A percentile compares a stretch with the other conserved stretches of the same genome.
phyloP scores from a whole-genome alignment of 2,797 vertebrate species.

The Chromis chromis region DNA sequence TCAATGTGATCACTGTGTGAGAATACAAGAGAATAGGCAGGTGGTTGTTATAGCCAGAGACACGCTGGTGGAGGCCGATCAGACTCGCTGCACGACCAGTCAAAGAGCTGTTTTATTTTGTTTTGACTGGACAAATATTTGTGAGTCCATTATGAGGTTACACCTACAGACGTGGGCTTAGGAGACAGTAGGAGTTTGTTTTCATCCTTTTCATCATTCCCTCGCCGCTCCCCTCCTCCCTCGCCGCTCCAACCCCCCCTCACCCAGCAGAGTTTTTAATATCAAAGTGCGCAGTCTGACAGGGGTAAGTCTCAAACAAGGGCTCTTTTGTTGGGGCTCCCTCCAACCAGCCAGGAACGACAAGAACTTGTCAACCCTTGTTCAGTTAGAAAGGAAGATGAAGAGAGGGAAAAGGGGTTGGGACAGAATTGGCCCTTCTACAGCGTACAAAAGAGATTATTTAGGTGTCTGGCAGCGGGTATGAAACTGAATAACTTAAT shows the following conservation, averaged over 20 bases:
- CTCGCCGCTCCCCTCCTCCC: constrained; percentile 32
- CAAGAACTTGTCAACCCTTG: constrained; percentile 78
- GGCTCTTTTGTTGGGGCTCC: constrained; percentile 78
- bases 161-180: constrained; percentile 83
- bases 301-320: constrained; percentile 74
- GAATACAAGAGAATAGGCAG: constrained; percentile 69
- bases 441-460: constrained; percentile 75
- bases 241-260: constrained; percentile 4
- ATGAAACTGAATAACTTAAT: constrained; percentile 88
- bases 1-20: constrained; percentile 75
- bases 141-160: constrained; percentile 84
- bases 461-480: constrained; percentile 77
- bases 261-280: constrained; percentile 81
- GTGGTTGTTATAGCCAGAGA: constrained; percentile 73
- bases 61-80: constrained; percentile 65
- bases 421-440: constrained; percentile 70
- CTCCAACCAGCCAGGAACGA: constrained; percentile 73
- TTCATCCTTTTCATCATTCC: constrained; percentile 79
- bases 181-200: constrained; percentile 85
- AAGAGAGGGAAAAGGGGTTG: constrained; percentile 60
- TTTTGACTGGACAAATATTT: constrained; percentile 88
- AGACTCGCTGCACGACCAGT: constrained; percentile 69
- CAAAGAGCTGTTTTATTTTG: constrained; percentile 83
- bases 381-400: constrained; percentile 77
- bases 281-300: constrained; percentile 83